A percentile compares a stretch with the other conserved stretches of the same genome.
phyloP scores from a whole-genome alignment of 2,888 invertebrate genomes.

The Mesorhabditis sp. region DNA sequence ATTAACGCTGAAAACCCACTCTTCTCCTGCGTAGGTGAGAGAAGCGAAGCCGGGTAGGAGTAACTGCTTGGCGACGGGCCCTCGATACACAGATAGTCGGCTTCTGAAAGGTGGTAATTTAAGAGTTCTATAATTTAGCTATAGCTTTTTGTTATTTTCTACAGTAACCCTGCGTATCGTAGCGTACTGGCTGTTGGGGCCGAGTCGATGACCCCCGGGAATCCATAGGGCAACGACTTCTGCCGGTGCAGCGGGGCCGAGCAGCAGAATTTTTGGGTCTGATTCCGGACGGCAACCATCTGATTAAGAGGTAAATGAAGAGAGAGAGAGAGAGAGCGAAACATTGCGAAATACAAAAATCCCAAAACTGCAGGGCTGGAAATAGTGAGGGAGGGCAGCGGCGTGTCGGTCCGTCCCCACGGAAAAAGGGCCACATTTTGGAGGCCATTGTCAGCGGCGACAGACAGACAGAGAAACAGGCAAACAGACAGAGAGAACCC shows the following conservation, averaged over 20 bases:
- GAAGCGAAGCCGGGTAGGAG: too few species aligned
- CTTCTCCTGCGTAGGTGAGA: too few species aligned
- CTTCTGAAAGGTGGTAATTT: background rate
- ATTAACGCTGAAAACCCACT: too few species aligned
- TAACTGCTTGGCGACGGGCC: background rate
- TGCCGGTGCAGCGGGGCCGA: background rate
- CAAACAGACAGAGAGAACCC: too few species aligned
- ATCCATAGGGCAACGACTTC: background rate
- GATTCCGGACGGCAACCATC: background rate
- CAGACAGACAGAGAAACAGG: background rate
- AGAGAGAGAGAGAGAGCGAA: too few species aligned
- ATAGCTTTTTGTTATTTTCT: background rate
- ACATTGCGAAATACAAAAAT: background rate
- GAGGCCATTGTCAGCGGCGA: conserved; percentile 11
- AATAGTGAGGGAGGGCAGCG: too few species aligned
- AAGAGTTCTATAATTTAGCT: background rate
- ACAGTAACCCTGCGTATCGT: background rate
- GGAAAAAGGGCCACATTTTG: conserved; percentile 11
- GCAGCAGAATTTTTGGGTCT: background rate
- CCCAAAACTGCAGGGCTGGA: too few species aligned
- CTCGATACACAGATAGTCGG: conserved; percentile 4
- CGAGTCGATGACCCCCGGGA: background rate
- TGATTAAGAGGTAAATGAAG: background rate
- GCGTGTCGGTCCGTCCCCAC: too few species aligned
- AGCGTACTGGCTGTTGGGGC: background rate